Conservation (phyloP, 2,113 vertebrate genomes). For the Tricholaema leucomelas region DNA sequence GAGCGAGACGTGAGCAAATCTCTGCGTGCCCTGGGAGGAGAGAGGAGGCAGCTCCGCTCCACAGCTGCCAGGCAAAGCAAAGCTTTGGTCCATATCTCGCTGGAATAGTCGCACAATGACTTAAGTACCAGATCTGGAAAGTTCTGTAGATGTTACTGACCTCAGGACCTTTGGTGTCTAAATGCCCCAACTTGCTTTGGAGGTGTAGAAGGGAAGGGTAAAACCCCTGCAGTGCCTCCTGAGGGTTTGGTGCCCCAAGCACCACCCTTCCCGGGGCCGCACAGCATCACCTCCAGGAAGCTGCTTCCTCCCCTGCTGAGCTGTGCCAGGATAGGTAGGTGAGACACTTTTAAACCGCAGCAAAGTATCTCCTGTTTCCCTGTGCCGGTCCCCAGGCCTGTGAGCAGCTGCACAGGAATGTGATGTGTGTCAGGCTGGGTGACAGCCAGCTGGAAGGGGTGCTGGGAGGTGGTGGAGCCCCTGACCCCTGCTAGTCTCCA, state of each 20-base stretch:
- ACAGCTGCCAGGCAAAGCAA: not conserved
- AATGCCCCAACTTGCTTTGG: rapidly evolving
- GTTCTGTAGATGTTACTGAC: too few species aligned
- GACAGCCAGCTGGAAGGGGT: rapidly evolving
- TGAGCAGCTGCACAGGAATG: not conserved
- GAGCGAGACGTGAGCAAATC: rapidly evolving
- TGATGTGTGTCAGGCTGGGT: not conserved
- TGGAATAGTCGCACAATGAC: too few species aligned
- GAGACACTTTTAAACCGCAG: not conserved
- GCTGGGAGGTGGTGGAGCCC: not conserved
- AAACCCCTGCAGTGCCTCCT: not conserved
- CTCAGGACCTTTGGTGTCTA: not conserved
- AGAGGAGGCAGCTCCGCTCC: not conserved
- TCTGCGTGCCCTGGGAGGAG: rapidly evolving
- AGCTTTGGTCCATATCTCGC: rapidly evolving
- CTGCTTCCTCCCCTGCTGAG: not conserved
- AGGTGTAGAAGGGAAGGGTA: not conserved
- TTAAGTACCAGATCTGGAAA: not conserved
- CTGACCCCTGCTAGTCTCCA: not conserved
- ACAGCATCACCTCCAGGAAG: not conserved
- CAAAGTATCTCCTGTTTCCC: not conserved
- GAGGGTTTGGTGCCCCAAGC: too few species aligned
- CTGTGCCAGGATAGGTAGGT: rapidly evolving
- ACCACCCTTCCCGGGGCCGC: not conserved
- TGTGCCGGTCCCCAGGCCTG: not conserved